Evolutionary conservation across 2,888 invertebrate genomes (phyloP).

Genomic region (Thumatha senex): DNA sequence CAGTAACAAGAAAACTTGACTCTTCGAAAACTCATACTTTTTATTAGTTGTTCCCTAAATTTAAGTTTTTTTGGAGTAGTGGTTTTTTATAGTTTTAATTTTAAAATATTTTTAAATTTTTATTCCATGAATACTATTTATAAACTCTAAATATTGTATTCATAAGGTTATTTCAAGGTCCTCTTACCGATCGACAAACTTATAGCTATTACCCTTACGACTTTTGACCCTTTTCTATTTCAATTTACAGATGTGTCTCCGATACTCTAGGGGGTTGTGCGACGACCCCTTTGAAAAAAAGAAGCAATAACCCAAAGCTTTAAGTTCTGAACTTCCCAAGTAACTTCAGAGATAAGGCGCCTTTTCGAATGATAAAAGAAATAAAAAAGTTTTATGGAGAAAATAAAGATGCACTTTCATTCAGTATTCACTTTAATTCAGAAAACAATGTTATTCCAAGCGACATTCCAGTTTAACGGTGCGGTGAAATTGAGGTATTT

Average conservation of each 20-base stretch:
- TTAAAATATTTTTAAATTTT: too few relatives aligned
- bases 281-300: constrained; percentile 52
- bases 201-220: constrained; percentile 63
- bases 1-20: too few relatives aligned
- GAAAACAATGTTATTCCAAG: neutral
- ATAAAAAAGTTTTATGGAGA: constrained; percentile 27
- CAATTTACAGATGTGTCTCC: constrained; percentile 71
- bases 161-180: constrained; percentile 27
- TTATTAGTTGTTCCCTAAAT: too few relatives aligned
- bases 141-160: too few relatives aligned
- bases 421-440: neutral
- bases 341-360: constrained; percentile 28
- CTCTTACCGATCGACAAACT: constrained; percentile 50
- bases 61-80: too few relatives aligned
- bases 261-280: constrained; percentile 57
- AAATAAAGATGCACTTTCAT: constrained; percentile 1
- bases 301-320: constrained; percentile 55
- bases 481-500: neutral
- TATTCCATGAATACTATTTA: too few relatives aligned
- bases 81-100: too few relatives aligned
- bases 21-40: too few relatives aligned
- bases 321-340: constrained; percentile 44
- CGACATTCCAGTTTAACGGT: neutral
- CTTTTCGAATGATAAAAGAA: constrained; percentile 26
- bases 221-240: constrained; percentile 71